A percentile compares a stretch with the other conserved stretches of the same genome.
Evolutionary conservation across 2,797 vertebrate genomes (phyloP).

Genomic region (Peromyscus attwateri): DNA sequence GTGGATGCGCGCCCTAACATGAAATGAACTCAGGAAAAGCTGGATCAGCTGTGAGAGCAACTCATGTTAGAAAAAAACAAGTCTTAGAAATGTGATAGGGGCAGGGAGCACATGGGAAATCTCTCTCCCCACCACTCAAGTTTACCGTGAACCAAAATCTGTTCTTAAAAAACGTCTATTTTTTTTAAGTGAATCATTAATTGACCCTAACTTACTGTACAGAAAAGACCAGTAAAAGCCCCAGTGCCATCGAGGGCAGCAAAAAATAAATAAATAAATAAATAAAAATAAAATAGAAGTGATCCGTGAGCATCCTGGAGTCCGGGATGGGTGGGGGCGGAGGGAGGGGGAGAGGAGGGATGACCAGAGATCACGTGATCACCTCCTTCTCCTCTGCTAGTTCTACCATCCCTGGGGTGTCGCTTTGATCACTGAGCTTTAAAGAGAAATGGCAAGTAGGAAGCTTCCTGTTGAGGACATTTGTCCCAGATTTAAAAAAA

Average conservation of each 20-base stretch:
- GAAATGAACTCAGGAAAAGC: neutral
- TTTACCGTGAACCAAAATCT: neutral
- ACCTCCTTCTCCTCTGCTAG: neutral
- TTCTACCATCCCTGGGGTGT: slow-evolving; percentile 1
- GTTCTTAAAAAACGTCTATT: neutral
- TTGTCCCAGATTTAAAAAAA: neutral
- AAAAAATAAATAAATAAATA: neutral
- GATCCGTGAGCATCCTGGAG: neutral
- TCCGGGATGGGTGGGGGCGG: neutral
- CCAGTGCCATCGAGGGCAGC: neutral
- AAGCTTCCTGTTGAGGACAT: slow-evolving; percentile 1
- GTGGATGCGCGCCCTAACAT: neutral
- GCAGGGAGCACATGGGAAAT: neutral
- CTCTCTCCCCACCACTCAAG: neutral
- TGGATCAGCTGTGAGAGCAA: neutral
- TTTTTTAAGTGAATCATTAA: neutral
- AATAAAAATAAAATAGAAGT: neutral
- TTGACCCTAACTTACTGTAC: neutral
- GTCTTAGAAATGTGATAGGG: neutral
- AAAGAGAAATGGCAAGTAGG: slow-evolving; percentile 7
- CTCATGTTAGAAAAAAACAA: slow-evolving; percentile 14
- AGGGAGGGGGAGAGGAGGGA: neutral
- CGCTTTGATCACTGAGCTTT: neutral
- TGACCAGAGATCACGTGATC: neutral
- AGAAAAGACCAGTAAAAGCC: neutral